Evolutionary conservation across 2,113 vertebrate species (phyloP).

Genomic region (Dasyurus viverrinus): DNA sequence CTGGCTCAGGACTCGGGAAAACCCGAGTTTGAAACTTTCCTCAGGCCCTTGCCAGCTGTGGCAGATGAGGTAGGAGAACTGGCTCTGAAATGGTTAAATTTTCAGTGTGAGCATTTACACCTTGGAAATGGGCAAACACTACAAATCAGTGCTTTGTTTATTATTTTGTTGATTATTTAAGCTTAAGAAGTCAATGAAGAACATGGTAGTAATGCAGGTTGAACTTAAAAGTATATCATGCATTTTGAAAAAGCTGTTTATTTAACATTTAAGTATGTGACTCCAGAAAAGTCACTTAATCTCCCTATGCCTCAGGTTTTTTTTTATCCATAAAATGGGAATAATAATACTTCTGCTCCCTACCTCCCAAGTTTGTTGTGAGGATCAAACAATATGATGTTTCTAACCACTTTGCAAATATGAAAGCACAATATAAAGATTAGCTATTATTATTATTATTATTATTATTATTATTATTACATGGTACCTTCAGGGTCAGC

Average conservation of each 20-base stretch:
- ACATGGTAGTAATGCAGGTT: background rate
- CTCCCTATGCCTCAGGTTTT: background rate
- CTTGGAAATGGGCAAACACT: background rate
- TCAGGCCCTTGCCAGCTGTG: background rate
- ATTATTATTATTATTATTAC: background rate
- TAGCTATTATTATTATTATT: background rate
- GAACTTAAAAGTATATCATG: background rate
- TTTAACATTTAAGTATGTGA: background rate
- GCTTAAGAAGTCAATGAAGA: background rate
- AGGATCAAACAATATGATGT: background rate
- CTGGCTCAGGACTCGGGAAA: background rate
- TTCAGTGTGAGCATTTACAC: background rate
- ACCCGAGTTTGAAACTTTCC: background rate
- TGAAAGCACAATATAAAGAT: background rate
- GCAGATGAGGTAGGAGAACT: background rate
- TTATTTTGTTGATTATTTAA: background rate
- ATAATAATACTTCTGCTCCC: background rate
- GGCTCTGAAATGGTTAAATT: background rate
- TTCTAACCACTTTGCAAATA: background rate
- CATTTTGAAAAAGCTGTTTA: background rate
- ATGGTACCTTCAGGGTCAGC: slow-evolving; percentile 90
- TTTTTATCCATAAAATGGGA: background rate
- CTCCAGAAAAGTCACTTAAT: background rate
- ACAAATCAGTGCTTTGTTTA: background rate
- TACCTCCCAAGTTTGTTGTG: background rate